Evolutionary conservation across 2,113 vertebrate species (phyloP), one percentile per base, ranked within the genome.

Genomic region (Etheostoma cragini): DNA sequence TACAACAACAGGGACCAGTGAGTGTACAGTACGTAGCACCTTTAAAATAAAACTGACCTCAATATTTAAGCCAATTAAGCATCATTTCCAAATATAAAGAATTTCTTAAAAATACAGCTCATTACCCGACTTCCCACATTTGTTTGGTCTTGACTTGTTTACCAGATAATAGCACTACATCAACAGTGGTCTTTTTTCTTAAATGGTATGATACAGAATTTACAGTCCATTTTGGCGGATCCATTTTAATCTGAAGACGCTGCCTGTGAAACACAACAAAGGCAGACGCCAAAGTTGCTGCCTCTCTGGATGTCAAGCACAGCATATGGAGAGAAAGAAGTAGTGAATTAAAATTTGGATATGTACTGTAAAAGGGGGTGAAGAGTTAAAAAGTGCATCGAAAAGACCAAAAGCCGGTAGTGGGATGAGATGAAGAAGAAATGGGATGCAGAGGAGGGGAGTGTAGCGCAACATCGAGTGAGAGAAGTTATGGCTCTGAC

Each of bases 401-500:
- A 70, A 15, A 35, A 69, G 52, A 78, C 42, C 78, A 54, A 63
- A 46, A 67, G 46, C 57, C 60, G 42, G 66, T 46, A 30, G 52
- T 62, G 66, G 64, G 68, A 78, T 11, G 57, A 42, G 72, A 70
- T 64, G 80, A 85, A 78, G 57, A 58, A 85, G 78, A 71, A 80
- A 60, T 60, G 1, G 69, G 83, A 35, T 58, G 58, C 52, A 80
- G 74, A 64, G 42, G 54, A 79, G 49, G 45, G 22, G 60, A 70
- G 50, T 62, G 60, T 7, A 22, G 76, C 64, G 75, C 22, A 26
- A 22, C 13, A 8, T n/a, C 24, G 46, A 71, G 62, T 19, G 76
- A 80, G 78, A 21, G 75, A 78, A 75, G 77, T 84, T 84, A 86
- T 4, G 52, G 76, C 78, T 83, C 78, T 76, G 84, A 89, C 89